Evolutionary conservation across 2,113 vertebrate species (phyloP).

Genomic region (Coturnix japonica): DNA sequence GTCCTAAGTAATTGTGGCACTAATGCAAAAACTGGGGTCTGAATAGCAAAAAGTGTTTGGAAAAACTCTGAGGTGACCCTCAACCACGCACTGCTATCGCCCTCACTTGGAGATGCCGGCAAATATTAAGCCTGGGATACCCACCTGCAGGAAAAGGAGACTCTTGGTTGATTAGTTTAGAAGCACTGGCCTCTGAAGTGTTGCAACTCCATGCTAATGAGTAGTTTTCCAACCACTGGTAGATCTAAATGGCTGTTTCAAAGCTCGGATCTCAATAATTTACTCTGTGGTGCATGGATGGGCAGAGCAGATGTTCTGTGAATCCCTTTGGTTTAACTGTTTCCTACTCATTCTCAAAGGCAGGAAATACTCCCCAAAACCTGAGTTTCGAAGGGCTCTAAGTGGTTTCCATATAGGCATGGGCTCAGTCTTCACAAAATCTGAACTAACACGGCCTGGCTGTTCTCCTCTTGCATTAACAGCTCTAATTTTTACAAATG

Average conservation of each 20-base stretch:
- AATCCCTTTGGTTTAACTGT: background rate
- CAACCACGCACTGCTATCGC: background rate
- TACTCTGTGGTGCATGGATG: background rate
- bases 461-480: background rate
- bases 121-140: background rate
- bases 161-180: background rate
- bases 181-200: background rate
- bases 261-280: background rate
- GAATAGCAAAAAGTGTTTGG: background rate
- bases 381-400: background rate
- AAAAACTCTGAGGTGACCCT: background rate
- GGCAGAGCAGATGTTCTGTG: background rate
- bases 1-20: background rate
- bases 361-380: background rate
- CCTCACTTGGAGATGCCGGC: background rate
- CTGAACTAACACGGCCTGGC: fast-evolving
- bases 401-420: background rate
- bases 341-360: background rate
- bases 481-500: background rate
- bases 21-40: background rate
- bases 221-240: background rate
- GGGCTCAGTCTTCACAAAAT: background rate
- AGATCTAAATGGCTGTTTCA: background rate
- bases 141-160: background rate
- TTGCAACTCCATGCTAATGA: background rate